phyloP scores from a whole-genome alignment of 2,888 invertebrate species.

The Silvanus unidentatus region DNA sequence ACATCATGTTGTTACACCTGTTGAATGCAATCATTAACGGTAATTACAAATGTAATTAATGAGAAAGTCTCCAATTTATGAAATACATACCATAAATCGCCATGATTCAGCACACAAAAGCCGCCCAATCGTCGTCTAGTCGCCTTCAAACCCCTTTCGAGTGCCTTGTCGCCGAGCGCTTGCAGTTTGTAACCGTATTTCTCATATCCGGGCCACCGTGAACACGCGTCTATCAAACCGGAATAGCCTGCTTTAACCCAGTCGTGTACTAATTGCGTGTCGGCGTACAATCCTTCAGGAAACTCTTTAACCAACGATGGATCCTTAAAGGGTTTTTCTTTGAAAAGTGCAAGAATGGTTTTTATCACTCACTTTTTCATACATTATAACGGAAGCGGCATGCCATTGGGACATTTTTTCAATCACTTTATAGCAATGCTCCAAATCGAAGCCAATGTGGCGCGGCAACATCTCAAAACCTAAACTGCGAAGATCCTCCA shows the following conservation, averaged over 20 bases:
- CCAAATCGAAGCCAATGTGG: conserved; percentile 51
- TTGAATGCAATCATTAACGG: no score
- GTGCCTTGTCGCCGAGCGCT: conserved; percentile 31
- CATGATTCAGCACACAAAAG: conserved; percentile 50
- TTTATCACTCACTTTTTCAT: conserved; percentile 50
- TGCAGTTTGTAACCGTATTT: conserved; percentile 43
- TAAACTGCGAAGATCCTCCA: conserved; percentile 53
- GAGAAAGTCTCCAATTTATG: no score
- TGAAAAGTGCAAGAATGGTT: no score
- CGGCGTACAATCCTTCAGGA: conserved; percentile 28
- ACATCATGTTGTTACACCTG: conserved; percentile 51
- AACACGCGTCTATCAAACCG: conserved; percentile 40
- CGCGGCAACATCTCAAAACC: conserved; percentile 52
- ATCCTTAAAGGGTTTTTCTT: no score
- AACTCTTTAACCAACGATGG: conserved; percentile 29
- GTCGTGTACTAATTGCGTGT: conserved; percentile 25
- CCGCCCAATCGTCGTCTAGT: conserved; percentile 29
- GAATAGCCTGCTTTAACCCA: conserved; percentile 29
- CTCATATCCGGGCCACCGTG: conserved; percentile 45
- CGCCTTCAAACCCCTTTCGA: conserved; percentile 26
- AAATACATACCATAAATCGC: conserved; percentile 53
- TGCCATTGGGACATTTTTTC: conserved; percentile 52
- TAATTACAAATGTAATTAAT: no score
- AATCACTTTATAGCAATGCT: conserved; percentile 49
- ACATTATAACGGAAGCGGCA: conserved; percentile 51